Percentiles rank a stretch among this genome's conserved stretches.
These are phyloP conservation scores for Diplolepis rosae DNA, from an alignment of 2,888 invertebrate genomes.

Conservation along the genomic window DNA sequence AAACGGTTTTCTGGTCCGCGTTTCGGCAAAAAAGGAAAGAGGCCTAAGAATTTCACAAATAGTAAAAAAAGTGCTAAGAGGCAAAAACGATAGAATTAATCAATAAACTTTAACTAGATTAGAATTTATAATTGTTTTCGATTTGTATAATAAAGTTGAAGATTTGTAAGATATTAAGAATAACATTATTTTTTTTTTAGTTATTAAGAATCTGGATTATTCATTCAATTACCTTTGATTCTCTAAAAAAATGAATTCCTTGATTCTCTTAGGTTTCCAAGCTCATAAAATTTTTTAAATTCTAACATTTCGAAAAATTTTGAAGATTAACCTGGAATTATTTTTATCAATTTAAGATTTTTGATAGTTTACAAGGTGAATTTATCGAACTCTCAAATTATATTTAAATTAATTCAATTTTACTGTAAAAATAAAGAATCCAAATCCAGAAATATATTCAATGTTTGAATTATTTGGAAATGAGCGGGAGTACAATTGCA, in stretches of 20 bases:
- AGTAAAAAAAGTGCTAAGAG: conserved; percentile 52
- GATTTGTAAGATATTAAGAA: conserved; percentile 3
- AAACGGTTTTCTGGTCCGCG: conserved; percentile 53
- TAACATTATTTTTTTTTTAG: background rate
- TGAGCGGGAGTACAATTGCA: background rate
- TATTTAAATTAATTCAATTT: background rate
- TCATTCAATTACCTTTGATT: no score
- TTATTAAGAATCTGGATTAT: no score
- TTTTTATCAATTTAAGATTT: no score
- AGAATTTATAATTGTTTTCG: background rate
- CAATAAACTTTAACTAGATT: no score
- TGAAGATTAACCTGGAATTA: no score
- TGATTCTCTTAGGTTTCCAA: no score
- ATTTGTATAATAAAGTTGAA: background rate
- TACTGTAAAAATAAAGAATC: background rate
- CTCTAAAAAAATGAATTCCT: no score
- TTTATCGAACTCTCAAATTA: no score
- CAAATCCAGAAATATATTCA: background rate
- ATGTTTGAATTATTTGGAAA: background rate
- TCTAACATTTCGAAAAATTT: no score
- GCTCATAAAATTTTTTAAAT: no score
- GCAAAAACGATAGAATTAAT: conserved; percentile 49
- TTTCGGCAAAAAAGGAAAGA: conserved; percentile 43
- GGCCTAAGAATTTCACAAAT: conserved; percentile 36
- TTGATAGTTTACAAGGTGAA: no score